These are phyloP conservation scores for Linepithema humile DNA, from an alignment of 1,140 invertebrate species.

Conservation along the genomic window DNA sequence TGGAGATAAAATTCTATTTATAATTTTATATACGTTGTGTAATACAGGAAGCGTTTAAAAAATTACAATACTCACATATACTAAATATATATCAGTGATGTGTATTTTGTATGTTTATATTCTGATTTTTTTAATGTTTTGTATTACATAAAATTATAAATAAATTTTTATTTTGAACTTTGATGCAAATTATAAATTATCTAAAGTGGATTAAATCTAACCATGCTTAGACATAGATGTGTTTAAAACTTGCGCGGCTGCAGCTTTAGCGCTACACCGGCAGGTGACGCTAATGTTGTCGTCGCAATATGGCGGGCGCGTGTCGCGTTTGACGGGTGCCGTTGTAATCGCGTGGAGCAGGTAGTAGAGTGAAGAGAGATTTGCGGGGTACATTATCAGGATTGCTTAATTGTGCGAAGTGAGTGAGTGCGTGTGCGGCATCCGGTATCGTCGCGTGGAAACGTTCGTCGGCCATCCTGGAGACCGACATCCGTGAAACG, in stretches of 20 bases:
- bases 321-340: constrained; percentile 74
- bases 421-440: constrained; percentile 32
- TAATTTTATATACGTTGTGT: too few species aligned
- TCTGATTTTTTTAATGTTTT: too few species aligned
- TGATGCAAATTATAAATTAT: too few species aligned
- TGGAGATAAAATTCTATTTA: too few species aligned
- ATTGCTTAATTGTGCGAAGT: constrained; percentile 58
- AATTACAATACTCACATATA: too few species aligned
- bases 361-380: constrained; percentile 54
- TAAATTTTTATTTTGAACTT: too few species aligned
- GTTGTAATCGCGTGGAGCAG: constrained; percentile 68
- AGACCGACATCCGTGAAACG: background rate
- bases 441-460: constrained; percentile 26
- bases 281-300: background rate
- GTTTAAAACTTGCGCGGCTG: constrained; percentile 5
- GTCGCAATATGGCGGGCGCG: constrained; percentile 73
- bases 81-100: too few species aligned
- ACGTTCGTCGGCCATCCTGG: constrained; percentile 44
- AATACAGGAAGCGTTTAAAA: too few species aligned
- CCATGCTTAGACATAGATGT: too few species aligned
- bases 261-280: background rate
- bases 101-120: too few species aligned
- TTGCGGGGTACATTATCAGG: constrained; percentile 65
- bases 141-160: too few species aligned
- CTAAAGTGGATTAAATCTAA: too few species aligned